Conservation (phyloP, 2,888 invertebrate genomes). For the Apocheima hispidaria region DNA sequence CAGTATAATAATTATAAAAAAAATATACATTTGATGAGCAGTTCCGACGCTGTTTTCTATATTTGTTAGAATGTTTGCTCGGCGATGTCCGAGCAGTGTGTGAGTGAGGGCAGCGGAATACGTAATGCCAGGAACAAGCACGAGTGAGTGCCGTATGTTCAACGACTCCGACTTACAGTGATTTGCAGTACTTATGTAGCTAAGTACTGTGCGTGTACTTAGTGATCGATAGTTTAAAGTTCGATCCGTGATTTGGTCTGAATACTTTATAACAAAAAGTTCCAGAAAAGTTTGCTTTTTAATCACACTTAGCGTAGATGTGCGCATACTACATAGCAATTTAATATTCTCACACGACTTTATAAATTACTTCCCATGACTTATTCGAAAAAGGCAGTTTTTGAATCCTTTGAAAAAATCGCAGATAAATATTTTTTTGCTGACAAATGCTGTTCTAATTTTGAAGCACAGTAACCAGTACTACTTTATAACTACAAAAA, state of each 20-base stretch:
- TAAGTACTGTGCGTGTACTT: too few species aligned
- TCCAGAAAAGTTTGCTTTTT: too few species aligned
- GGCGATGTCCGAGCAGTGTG: background rate
- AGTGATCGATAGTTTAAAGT: too few species aligned
- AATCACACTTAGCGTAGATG: background rate
- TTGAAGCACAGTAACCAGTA: background rate
- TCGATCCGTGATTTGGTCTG: too few species aligned
- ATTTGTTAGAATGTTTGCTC: conserved; percentile 12
- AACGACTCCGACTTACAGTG: background rate
- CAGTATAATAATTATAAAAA: too few species aligned
- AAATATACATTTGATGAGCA: background rate
- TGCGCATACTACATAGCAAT: too few species aligned
- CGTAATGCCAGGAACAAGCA: conserved; percentile 45
- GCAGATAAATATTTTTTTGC: background rate
- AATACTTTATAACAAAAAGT: too few species aligned
- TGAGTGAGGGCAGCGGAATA: conserved; percentile 46
- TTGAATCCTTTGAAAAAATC: too few species aligned
- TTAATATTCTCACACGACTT: too few species aligned
- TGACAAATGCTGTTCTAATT: background rate
- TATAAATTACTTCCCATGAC: too few species aligned
- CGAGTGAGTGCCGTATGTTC: conserved; percentile 49
- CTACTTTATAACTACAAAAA: conserved; percentile 5
- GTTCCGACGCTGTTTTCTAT: background rate
- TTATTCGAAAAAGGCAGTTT: too few species aligned
- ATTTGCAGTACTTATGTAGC: conserved; percentile 8